Base-by-base conservation (phyloP, 2,888 invertebrate species). In the Eumacrocentrus americanus region DNA sequence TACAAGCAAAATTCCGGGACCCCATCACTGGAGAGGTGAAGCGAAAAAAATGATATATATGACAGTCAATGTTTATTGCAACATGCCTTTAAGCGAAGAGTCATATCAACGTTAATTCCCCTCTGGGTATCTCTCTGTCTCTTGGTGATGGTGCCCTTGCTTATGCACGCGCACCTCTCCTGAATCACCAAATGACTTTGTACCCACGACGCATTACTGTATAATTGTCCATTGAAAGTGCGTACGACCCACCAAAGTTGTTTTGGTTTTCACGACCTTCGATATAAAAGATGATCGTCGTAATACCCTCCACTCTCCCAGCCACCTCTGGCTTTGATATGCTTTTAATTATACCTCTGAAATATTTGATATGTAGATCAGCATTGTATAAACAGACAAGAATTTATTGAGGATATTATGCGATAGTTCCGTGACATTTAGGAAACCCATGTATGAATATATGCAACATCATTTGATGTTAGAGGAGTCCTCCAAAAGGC, bases 71-170 rank as follows among this genome's bases (percentile, higher is more conserved):
- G 9, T 29, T 29, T 29, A 29, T 29, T 29, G 29, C 29, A 29
- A 29, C 29, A 29, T 29, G 29, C n/a, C n/a, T n/a, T n/a, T n/a
- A n/a, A n/a, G n/a, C n/a, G n/a, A n/a, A n/a, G n/a, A n/a, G n/a
- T 29, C 29, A 29, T 29, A 29, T 29, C 29, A 4, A 4, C 29
- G 29, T 29, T 6, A 29, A 29, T 29, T 29, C 5, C 29, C 29
- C 5, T 9, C n/a, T n/a, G n/a, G n/a, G n/a, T n/a, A n/a, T n/a
- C n/a, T n/a, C n/a, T n/a, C n/a, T n/a, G n/a, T n/a, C n/a, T n/a
- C n/a, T n/a, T n/a, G n/a, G n/a, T n/a, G n/a, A 9, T 16, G 50
- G 18, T 50, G 50, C 50, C 50, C 50, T 50, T 50, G 50, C 29
- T n/a, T n/a, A n/a, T n/a, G n/a, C n/a, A n/a, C n/a, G n/a, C n/a